phyloP scores from a whole-genome alignment of 2,113 vertebrate genomes.

The Narcine bancroftii region DNA sequence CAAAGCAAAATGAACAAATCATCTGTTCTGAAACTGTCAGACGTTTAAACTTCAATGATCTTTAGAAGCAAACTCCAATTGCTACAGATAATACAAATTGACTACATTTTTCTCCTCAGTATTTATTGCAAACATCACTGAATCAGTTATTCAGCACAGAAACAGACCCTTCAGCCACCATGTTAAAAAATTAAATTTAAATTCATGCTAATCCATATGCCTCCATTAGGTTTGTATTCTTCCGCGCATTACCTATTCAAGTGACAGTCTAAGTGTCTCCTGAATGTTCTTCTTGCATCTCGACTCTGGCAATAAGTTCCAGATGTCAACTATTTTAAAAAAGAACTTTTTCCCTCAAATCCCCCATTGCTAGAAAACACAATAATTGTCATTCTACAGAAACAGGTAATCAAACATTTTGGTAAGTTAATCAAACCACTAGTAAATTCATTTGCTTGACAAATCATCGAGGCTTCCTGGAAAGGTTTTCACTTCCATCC shows the following conservation, averaged over 20 bases:
- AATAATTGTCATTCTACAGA: neutral
- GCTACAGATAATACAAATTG: neutral
- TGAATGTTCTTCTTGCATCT: too few relatives aligned
- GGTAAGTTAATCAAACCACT: neutral
- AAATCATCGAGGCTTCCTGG: neutral
- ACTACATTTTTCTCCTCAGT: neutral
- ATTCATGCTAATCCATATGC: too few relatives aligned
- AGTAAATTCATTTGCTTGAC: neutral
- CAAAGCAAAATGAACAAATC: neutral
- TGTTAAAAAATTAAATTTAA: too few relatives aligned
- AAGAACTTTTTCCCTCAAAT: too few relatives aligned
- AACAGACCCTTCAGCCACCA: too few relatives aligned
- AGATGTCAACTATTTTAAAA: too few relatives aligned
- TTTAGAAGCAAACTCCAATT: neutral
- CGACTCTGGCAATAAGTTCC: too few relatives aligned
- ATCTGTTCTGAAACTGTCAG: neutral
- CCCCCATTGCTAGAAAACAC: neutral
- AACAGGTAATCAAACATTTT: neutral
- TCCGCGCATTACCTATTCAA: too few relatives aligned
- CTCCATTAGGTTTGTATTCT: too few relatives aligned
- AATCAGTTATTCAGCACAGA: too few relatives aligned
- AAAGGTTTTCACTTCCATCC: neutral
- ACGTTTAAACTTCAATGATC: neutral
- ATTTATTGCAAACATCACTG: neutral
- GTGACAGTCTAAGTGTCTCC: too few relatives aligned